phyloP scores from a whole-genome alignment of 2,113 vertebrate genomes.

The Sinosuthora webbiana region DNA sequence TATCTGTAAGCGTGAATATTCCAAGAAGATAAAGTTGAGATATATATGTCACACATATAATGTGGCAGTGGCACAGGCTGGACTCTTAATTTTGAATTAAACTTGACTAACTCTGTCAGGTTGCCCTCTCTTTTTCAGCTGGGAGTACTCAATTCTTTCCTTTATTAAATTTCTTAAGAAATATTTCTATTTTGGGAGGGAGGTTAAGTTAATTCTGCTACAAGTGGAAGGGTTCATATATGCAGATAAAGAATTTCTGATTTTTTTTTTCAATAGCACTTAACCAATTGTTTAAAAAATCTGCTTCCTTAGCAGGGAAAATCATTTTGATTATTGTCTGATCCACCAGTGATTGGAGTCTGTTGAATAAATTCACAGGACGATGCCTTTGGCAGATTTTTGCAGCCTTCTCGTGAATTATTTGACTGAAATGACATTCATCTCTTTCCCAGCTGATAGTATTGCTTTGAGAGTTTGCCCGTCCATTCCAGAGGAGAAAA shows the following conservation, averaged over 20 bases:
- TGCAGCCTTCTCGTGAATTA: not conserved
- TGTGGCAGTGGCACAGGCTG: not conserved
- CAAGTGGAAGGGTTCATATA: not conserved
- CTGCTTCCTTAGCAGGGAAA: not conserved
- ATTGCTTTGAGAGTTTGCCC: conserved; percentile 1
- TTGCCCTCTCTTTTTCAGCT: not conserved
- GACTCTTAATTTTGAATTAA: not conserved
- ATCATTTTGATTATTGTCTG: not conserved
- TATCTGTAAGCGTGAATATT: not conserved
- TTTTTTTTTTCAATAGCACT: not conserved
- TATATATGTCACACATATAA: too few relatives aligned
- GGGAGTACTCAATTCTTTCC: not conserved
- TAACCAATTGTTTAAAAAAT: not conserved
- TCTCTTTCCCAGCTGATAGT: conserved; percentile 54
- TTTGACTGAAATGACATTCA: conserved; percentile 18
- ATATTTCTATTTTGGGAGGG: not conserved
- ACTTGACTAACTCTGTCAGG: not conserved
- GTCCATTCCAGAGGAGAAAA: not conserved
- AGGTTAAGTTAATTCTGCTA: not conserved
- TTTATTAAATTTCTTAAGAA: not conserved
- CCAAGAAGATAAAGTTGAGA: not conserved
- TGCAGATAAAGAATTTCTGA: not conserved
- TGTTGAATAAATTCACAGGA: conserved; percentile 24
- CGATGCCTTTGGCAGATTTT: conserved; percentile 28
- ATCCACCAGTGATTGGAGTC: not conserved